These are phyloP conservation scores for Canis aureus DNA, from an alignment of 2,113 vertebrate species.

Conservation along the genomic window DNA sequence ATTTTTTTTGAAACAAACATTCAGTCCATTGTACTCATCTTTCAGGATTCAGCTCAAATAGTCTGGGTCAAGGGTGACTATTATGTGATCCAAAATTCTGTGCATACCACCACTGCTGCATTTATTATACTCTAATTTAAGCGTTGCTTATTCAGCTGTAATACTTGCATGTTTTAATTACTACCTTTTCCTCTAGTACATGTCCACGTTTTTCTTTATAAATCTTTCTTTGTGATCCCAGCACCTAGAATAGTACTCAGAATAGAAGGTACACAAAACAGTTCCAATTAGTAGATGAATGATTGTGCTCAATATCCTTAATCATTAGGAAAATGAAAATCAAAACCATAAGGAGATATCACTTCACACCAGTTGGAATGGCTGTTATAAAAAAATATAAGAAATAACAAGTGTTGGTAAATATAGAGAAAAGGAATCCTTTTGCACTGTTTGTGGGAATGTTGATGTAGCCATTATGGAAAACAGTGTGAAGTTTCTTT, in stretches of 20 bases:
- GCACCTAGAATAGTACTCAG: background rate
- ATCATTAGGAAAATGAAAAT: background rate
- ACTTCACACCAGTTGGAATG: background rate
- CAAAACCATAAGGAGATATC: background rate
- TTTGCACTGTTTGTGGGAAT: background rate
- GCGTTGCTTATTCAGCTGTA: background rate
- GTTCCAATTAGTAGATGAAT: background rate
- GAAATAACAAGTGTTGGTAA: background rate
- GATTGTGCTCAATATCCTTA: background rate
- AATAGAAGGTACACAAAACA: background rate
- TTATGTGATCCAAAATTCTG: background rate
- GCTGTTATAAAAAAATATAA: background rate
- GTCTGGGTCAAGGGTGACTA: background rate
- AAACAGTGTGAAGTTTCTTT: background rate
- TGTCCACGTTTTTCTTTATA: background rate
- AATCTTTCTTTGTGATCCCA: background rate
- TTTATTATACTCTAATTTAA: background rate
- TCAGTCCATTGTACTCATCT: background rate
- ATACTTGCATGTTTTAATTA: background rate
- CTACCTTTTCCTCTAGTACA: background rate
- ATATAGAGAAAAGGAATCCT: background rate
- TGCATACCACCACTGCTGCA: background rate
- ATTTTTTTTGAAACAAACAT: background rate
- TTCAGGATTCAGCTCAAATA: background rate
- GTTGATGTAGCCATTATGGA: background rate